Base-by-base conservation (phyloP, 1,140 invertebrate species). In the Bombus consobrinus region DNA sequence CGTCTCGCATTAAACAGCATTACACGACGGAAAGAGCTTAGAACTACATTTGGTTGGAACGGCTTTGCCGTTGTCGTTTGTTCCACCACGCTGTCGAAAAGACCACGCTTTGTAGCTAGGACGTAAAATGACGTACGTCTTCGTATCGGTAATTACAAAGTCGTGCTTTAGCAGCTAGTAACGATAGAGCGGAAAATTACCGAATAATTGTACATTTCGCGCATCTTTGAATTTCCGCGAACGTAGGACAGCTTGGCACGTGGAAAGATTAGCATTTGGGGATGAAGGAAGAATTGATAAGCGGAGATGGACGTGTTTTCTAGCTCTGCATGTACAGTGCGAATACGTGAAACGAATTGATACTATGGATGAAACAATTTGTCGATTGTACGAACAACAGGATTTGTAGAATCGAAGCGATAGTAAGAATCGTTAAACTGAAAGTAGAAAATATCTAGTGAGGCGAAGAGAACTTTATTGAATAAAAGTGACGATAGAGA, bases 71-170 rank as follows among this genome's bases (percentile, higher is more conserved):
- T 62, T 34, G 47, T 76, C 62, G 77, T 43, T 57, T 59, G 69
- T 59, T 43, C 2, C 15, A n/a, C 39, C 13, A 15, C 39, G 28
- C 3, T 53, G 47, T n/a, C 37, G 57, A 77, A 41, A 77, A 57
- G 57, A 15, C 3, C 53, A 22, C 15, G 57, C 28, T 41, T 64
- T n/a, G 53, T 77, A 64, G 28, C 53, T 9, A 15, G 13, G 15
- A 64, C 75, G 28, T 41, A 37, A 62, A 77, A 77, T 62, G 37
- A 39, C 32, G 57, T n/a, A 18, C 39, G 57, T n/a, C 39, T 71
- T 81, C 47, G 79, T 81, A 81, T 71, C 28, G 68, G 25, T 81
- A 66, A 81, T 81, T 81, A 72, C 66, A 68, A 13, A 39, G 34
- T 32, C 10, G 68, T 25, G 18, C 18, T n/a, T 9, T 1, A 5